These are phyloP conservation scores for Cheilinus undulatus DNA, from an alignment of 2,113 vertebrate species.

Conservation along the genomic window DNA sequence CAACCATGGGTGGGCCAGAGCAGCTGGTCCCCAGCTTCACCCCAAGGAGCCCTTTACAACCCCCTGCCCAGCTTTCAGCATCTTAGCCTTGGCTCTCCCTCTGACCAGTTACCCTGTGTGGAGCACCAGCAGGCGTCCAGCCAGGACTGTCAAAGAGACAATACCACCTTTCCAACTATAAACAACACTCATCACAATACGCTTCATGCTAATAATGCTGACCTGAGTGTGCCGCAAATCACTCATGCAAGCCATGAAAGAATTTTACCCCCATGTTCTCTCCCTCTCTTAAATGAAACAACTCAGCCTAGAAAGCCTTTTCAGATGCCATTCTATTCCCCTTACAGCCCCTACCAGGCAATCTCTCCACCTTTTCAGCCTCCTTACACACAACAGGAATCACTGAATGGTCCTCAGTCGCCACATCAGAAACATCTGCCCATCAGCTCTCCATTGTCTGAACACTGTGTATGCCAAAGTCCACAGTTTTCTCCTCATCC, in stretches of 20 bases:
- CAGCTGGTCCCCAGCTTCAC: conserved; percentile 50
- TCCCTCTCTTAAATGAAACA: conserved; percentile 11
- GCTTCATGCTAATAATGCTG: not conserved
- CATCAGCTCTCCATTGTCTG: conserved; percentile 4
- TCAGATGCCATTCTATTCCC: conserved; percentile 9
- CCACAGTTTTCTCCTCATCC: conserved; percentile 20
- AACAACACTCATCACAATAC: not conserved
- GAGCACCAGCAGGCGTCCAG: conserved; percentile 16
- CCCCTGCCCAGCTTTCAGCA: conserved; percentile 55
- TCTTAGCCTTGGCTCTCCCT: conserved; percentile 38
- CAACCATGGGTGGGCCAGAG: conserved; percentile 67
- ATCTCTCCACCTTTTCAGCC: conserved; percentile 10
- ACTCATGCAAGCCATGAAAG: not conserved
- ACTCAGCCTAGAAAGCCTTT: not conserved
- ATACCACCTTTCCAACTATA: not conserved
- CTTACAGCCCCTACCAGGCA: conserved; percentile 22
- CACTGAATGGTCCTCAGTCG: conserved; percentile 39
- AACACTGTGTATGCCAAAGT: conserved; percentile 20
- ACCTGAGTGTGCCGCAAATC: not conserved
- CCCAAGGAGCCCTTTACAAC: conserved; percentile 22
- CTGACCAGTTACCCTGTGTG: conserved; percentile 27
- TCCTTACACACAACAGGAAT: conserved; percentile 18
- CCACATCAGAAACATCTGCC: conserved; percentile 16
- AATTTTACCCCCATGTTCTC: conserved; percentile 40
- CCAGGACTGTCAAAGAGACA: not conserved